Evolutionary conservation across 2,888 invertebrate genomes (phyloP), one percentile per base, ranked within the genome.

Genomic region (Sepioteuthis lessoniana): DNA sequence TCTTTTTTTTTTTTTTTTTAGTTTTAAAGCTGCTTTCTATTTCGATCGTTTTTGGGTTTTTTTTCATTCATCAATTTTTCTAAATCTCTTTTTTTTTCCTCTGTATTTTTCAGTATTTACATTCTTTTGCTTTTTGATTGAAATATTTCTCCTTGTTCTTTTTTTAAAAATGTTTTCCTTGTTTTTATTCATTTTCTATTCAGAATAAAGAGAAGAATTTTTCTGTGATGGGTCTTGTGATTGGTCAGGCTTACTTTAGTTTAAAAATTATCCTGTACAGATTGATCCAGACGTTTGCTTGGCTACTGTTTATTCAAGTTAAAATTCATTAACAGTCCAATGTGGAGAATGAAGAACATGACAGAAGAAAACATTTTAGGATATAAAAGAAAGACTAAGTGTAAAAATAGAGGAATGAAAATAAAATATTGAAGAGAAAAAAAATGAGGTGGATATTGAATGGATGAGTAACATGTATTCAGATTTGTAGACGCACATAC

Each of bases 311-410:
- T 92, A 92, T 47, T 46, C 92, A 92, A 92, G 46, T 92, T 92
- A 92, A 92, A 92, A 92, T 92, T 92, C 92, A 92, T 92, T 92
- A 92, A 46, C 92, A 92, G 92, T 35, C 47, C 92, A 92, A 46
- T 31, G 92, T 76, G n/a, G 76, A 10, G 76, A 35, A 76, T 76
- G n/a, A 76, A 76, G 76, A n/a, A 76, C n/a, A 76, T 35, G 76
- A n/a, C 19, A 35, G n/a, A 76, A 35, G 16, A 21, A 1, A n/a
- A n/a, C 8, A n/a, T 10, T 10, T n/a, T n/a, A n/a, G 16, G n/a
- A 35, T 0, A 76, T 16, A 76, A n/a, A n/a, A 76, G 4, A 35
- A 35, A n/a, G n/a, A 76, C 10, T 1, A 2, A 76, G 10, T 19
- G 8, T 35, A 35, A 76, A 76, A 76, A 76, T 76, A 16, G n/a